Evolutionary conservation across 2,888 invertebrate species (phyloP).

Genomic region (Eupithecia subumbrata): DNA sequence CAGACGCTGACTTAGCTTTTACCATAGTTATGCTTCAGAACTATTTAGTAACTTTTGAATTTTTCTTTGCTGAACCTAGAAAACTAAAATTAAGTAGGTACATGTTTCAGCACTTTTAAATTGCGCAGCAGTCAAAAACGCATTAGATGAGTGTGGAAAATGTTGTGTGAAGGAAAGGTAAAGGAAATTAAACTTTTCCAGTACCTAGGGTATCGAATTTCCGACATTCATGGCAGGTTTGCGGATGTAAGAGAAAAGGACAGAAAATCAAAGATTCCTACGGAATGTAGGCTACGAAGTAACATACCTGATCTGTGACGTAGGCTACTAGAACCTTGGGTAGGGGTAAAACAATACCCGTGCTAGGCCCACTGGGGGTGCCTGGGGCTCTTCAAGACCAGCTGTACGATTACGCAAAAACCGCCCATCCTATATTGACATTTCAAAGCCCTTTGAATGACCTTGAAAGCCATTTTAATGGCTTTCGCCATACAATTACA

Average conservation of each 20-base stretch:
- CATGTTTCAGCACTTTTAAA: constrained; percentile 11
- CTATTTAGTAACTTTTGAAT: background rate
- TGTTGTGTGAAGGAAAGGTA: constrained; percentile 4
- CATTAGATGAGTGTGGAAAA: constrained; percentile 13
- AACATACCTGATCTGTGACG: too few relatives aligned
- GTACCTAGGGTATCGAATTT: background rate
- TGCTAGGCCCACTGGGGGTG: too few relatives aligned
- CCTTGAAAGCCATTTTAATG: too few relatives aligned
- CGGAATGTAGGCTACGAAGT: too few relatives aligned
- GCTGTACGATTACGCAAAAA: too few relatives aligned
- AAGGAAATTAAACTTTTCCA: constrained; percentile 6
- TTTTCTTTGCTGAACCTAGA: background rate
- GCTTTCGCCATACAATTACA: too few relatives aligned
- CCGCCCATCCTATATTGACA: too few relatives aligned
- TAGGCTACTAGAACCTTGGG: too few relatives aligned
- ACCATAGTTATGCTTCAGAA: background rate
- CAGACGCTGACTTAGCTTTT: background rate
- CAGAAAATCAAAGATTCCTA: background rate
- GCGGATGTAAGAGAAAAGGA: background rate
- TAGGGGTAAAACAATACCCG: too few relatives aligned
- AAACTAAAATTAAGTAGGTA: constrained; percentile 1
- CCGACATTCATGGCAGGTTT: background rate
- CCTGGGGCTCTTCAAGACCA: too few relatives aligned
- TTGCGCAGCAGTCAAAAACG: constrained; percentile 11
- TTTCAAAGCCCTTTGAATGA: too few relatives aligned